These are phyloP conservation scores for Potamarius usumacintae DNA, from an alignment of 2,113 vertebrate species.

Conservation along the genomic window DNA sequence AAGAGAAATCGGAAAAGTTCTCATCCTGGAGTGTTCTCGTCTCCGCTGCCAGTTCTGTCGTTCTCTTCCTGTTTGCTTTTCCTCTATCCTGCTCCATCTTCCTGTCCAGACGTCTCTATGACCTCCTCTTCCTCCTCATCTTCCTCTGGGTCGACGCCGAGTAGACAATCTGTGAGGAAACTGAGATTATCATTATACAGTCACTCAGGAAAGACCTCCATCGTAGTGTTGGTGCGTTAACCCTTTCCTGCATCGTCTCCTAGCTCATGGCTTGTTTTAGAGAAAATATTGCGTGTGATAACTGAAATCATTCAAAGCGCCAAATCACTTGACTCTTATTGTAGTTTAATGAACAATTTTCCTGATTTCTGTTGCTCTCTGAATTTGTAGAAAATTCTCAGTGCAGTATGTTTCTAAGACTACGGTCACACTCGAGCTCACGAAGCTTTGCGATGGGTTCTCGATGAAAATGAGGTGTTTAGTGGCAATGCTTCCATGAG, in stretches of 20 bases:
- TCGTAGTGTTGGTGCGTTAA: not conserved
- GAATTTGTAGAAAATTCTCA: not conserved
- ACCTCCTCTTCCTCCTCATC: constrained; percentile 18
- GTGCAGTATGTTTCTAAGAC: not conserved
- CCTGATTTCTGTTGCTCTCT: not conserved
- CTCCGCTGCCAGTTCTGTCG: not conserved
- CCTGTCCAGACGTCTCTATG: not conserved
- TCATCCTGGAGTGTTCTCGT: not conserved
- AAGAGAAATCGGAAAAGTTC: not conserved
- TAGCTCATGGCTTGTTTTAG: not conserved
- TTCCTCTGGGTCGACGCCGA: constrained; percentile 19
- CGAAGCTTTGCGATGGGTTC: too few relatives aligned
- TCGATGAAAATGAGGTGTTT: too few relatives aligned
- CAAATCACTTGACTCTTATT: not conserved
- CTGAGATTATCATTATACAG: not conserved
- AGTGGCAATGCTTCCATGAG: too few relatives aligned
- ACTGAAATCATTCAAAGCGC: not conserved
- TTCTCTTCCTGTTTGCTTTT: constrained; percentile 4
- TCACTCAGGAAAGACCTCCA: not conserved
- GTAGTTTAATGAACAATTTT: not conserved
- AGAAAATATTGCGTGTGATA: not conserved
- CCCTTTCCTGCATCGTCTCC: not conserved
- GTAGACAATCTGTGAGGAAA: constrained; percentile 20
- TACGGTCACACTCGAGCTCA: too few relatives aligned
- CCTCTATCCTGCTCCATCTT: not conserved